A percentile compares a stretch with the other conserved stretches of the same genome.
Conservation (phyloP, 2,797 vertebrate species). For the Eutrigla gurnardus region DNA sequence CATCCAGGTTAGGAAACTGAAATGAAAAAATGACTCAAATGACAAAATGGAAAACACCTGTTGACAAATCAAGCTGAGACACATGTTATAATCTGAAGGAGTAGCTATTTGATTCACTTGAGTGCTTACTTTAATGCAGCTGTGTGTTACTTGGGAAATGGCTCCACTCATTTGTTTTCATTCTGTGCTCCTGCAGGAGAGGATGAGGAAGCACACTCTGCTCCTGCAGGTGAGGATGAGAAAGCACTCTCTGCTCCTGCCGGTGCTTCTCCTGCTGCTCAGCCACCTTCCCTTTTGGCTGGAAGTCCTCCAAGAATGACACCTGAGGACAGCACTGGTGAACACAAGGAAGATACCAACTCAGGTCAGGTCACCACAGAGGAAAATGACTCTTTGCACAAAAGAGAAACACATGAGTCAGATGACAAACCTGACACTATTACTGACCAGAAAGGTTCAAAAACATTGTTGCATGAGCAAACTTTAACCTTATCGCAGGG, state of each 20-base stretch:
- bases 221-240: too few relatives aligned
- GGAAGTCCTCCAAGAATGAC: neutral
- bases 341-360: neutral
- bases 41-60: too few relatives aligned
- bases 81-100: too few relatives aligned
- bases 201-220: too few relatives aligned
- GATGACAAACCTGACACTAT: fast-evolving
- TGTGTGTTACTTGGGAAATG: too few relatives aligned
- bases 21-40: neutral
- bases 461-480: neutral
- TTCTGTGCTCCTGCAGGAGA: too few relatives aligned
- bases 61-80: too few relatives aligned
- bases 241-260: neutral
- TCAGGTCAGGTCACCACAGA: neutral
- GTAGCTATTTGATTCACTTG: too few relatives aligned
- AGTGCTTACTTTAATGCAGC: too few relatives aligned
- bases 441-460: neutral
- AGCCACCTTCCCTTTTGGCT: fast-evolving
- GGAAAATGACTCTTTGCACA: neutral
- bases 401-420: neutral
- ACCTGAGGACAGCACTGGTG: neutral
- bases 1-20: slow-evolving; percentile 3
- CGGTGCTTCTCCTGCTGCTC: neutral
- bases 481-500: neutral
- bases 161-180: too few relatives aligned